A percentile compares a stretch with the other conserved stretches of the same genome.
These are phyloP conservation scores for Drepanosiphum platanoidis DNA, from an alignment of 2,888 invertebrate species.

Conservation along the genomic window DNA sequence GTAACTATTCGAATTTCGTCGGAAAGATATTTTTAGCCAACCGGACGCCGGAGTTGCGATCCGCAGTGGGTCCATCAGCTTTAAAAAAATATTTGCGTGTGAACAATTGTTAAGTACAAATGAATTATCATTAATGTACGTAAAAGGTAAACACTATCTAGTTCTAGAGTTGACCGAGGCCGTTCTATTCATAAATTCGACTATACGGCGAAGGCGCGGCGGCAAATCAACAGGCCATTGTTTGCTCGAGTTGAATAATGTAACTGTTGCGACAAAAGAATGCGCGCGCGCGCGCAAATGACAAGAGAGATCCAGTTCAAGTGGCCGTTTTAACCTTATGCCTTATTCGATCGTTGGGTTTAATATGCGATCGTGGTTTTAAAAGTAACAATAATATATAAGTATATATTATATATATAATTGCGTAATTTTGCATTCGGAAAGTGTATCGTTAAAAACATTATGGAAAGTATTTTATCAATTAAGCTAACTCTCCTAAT, in stretches of 20 bases:
- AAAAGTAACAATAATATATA: constrained; percentile 29
- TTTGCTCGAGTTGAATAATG: constrained; percentile 45
- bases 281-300: constrained; percentile 50
- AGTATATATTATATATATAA: too few relatives aligned
- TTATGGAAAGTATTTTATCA: constrained; percentile 40
- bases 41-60: too few relatives aligned
- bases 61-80: too few relatives aligned
- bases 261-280: constrained; percentile 44
- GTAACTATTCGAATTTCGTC: too few relatives aligned
- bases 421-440: constrained; percentile 29
- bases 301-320: constrained; percentile 57
- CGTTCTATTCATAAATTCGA: constrained; percentile 48
- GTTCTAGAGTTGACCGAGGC: constrained; percentile 44
- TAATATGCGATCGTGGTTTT: constrained; percentile 19
- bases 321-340: constrained; percentile 45
- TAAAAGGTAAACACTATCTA: constrained; percentile 43
- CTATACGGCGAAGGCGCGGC: constrained; percentile 43
- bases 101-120: constrained; percentile 10
- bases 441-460: constrained; percentile 21
- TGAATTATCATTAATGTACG: constrained; percentile 13
- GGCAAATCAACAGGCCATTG: constrained; percentile 58
- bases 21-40: too few relatives aligned
- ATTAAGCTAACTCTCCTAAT: constrained; percentile 11
- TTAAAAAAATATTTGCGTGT: constrained; percentile 11
- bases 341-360: constrained; percentile 43